These are phyloP conservation scores for Gasterosteus nipponicus DNA, from an alignment of 2,113 vertebrate species.

Conservation along the genomic window DNA sequence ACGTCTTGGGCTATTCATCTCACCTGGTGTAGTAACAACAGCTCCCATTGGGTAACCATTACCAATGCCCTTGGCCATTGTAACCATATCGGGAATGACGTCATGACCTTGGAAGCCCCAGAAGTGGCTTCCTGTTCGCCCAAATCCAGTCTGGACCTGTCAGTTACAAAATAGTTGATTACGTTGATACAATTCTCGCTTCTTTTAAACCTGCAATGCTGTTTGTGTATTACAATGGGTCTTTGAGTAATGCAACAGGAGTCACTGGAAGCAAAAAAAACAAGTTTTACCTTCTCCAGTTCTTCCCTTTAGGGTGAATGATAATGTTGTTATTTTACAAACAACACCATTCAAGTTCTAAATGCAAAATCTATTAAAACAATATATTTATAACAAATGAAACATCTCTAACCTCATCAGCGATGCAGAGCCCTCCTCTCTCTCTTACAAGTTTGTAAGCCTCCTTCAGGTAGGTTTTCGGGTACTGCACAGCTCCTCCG, in stretches of 20 bases:
- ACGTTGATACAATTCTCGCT: neutral
- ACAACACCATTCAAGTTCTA: neutral
- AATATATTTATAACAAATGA: neutral
- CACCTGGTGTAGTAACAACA: slow-evolving; percentile 91
- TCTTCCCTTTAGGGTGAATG: too few species aligned
- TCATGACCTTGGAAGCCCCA: slow-evolving; percentile 94
- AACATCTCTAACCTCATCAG: slow-evolving; percentile 87
- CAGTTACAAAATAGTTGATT: neutral
- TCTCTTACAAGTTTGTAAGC: slow-evolving; percentile 86
- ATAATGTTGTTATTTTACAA: neutral
- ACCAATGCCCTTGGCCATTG: slow-evolving; percentile 94
- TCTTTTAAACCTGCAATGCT: neutral
- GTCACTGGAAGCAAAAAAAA: too few species aligned
- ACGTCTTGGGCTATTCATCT: neutral
- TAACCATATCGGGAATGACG: slow-evolving; percentile 92
- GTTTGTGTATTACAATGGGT: neutral
- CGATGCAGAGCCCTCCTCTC: slow-evolving; percentile 89
- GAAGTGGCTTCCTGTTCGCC: slow-evolving; percentile 90
- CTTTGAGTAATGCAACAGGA: too few species aligned
- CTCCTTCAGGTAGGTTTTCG: slow-evolving; percentile 89
- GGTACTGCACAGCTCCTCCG: slow-evolving; percentile 91
- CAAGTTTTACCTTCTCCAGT: neutral
- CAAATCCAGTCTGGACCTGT: slow-evolving; percentile 97
- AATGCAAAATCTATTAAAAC: neutral
- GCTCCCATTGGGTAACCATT: slow-evolving; percentile 98